Base-by-base conservation (phyloP, 2,113 vertebrate species). In the Suricata suricatta region DNA sequence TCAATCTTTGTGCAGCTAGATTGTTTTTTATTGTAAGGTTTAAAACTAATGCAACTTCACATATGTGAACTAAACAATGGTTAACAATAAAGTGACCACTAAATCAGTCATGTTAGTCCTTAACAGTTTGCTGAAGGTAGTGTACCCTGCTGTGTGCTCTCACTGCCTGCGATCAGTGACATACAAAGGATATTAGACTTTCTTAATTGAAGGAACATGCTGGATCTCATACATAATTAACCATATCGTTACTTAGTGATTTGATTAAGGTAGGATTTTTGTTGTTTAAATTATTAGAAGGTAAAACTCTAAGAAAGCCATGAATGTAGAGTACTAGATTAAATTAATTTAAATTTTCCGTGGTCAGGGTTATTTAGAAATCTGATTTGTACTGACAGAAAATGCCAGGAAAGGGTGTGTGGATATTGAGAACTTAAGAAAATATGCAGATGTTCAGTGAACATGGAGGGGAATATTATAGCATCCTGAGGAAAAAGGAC, bases 311-410 rank as follows among this genome's bases (percentile, higher is more conserved):
- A 13, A 83, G 63, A 88, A 72, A 69, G 3, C 38, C 27, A 44
- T 72, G 88, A 68, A 72, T 93, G 14, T 83, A 71, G n/a, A 50
- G 44, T 94, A 38, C 13, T 2, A 76, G 35, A 83, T 90, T 79
- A 96, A 83, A 95, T 44, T 41, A 86, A 50, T 91, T 97, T 85
- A 85, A 79, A 76, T 84, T 95, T 93, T 52, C 87, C 82, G 44
- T 95, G 10, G 33, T 54, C n/a, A 72, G 3, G 66, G 52, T 85
- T 88, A 79, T 19, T 80, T 79, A 90, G 84, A 79, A 84, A 84
- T 15, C 35, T 77, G 87, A 50, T 72, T 52, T 94, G 4, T 50
- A 35, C 7, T 64, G 35, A 52, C 41, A 33, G 63, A 31, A 23
- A 31, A 27, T 2, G 21, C n/a, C 50, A 71, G 21, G 69, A 74